Conservation (phyloP, 2,113 vertebrate species). For the Platycercus adscitus region DNA sequence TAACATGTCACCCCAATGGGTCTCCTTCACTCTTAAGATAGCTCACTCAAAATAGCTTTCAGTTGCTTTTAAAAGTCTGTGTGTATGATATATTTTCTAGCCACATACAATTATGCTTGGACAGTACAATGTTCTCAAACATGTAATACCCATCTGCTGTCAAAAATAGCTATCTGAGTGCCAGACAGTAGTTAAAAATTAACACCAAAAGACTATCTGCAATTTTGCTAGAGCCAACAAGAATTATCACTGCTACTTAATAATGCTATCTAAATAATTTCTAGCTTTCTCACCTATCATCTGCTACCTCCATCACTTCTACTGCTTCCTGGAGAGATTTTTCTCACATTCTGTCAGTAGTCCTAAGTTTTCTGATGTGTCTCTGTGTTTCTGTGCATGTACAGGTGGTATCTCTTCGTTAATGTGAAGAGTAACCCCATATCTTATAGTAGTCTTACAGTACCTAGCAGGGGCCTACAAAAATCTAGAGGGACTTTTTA, state of each 20-base stretch:
- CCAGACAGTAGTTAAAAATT: background rate
- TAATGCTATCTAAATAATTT: background rate
- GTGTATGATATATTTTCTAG: background rate
- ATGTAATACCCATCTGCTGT: background rate
- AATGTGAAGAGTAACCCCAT: background rate
- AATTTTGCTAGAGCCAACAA: background rate
- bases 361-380: background rate
- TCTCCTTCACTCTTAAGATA: background rate
- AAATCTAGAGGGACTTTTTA: background rate
- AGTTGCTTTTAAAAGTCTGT: background rate
- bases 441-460: background rate
- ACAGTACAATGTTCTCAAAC: background rate
- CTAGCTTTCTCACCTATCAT: background rate
- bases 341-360: background rate
- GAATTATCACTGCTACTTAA: background rate
- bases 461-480: background rate
- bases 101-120: background rate
- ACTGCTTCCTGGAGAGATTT: background rate
- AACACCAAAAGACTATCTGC: background rate
- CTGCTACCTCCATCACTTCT: background rate
- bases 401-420: background rate
- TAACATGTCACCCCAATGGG: too few relatives aligned
- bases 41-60: background rate
- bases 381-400: background rate
- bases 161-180: background rate